Percentiles rank a stretch among this genome's conserved stretches.
phyloP scores from a whole-genome alignment of 2,888 invertebrate genomes.

The Gryllus longicercus region DNA sequence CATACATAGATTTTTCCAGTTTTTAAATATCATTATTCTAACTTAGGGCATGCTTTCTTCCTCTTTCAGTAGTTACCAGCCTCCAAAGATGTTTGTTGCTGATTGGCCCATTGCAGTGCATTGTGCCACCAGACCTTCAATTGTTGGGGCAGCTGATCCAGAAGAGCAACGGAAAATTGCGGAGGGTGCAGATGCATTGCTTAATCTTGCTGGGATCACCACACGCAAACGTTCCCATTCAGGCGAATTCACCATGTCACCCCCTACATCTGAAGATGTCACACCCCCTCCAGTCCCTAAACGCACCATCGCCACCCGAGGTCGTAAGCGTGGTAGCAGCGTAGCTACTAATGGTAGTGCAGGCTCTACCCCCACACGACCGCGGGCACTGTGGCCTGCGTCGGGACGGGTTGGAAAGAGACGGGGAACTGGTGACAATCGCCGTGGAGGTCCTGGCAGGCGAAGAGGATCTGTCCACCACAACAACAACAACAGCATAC shows the following conservation, averaged over 20 bases:
- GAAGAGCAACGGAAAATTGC: conserved; percentile 69
- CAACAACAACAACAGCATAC: conserved; percentile 24
- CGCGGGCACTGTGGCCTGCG: neutral
- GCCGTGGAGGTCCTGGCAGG: neutral
- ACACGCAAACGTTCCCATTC: conserved; percentile 40
- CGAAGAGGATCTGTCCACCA: neutral
- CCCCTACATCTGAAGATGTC: conserved; percentile 4
- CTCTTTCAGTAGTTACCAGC: neutral
- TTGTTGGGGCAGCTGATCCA: neutral
- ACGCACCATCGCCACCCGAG: neutral
- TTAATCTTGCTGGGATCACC: conserved; percentile 67
- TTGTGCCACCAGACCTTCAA: neutral
- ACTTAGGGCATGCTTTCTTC: too few relatives aligned
- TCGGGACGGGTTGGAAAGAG: neutral
- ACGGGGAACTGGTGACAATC: neutral
- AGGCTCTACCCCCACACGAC: neutral
- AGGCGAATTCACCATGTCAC: neutral
- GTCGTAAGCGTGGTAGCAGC: neutral
- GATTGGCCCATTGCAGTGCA: neutral
- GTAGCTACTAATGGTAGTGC: neutral
- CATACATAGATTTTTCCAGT: too few relatives aligned
- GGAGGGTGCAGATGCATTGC: conserved; percentile 73
- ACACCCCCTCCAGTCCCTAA: neutral
- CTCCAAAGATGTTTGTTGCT: neutral
- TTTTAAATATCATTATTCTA: too few relatives aligned